Percentiles rank a stretch among this genome's conserved stretches.
Evolutionary conservation across 1,140 invertebrate genomes (phyloP).

Genomic region (Myzus persicae): DNA sequence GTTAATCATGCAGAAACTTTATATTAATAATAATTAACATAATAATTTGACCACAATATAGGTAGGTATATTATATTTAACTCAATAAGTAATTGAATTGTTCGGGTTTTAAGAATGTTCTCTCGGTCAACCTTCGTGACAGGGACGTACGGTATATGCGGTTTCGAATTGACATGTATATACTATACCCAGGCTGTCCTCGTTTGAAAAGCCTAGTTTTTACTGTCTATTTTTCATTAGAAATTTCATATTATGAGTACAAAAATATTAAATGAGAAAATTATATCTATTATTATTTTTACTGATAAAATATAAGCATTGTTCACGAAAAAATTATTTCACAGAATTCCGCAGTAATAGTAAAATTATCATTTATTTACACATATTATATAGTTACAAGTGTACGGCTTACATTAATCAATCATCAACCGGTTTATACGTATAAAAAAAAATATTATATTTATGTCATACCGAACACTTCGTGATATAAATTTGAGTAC

Average conservation of each 20-base stretch:
- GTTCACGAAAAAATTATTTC: background rate
- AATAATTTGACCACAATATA: background rate
- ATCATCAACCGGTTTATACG: background rate
- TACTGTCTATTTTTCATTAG: background rate
- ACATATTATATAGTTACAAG: background rate
- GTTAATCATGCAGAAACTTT: background rate
- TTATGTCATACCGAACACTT: background rate
- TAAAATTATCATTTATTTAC: background rate
- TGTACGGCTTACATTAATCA: background rate
- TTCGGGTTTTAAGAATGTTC: background rate
- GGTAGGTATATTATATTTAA: background rate
- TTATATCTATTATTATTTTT: background rate
- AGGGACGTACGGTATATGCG: conserved; percentile 3
- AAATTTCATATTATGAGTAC: background rate
- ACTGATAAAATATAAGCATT: background rate
- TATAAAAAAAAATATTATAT: background rate
- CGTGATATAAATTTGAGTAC: background rate
- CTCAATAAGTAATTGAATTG: background rate
- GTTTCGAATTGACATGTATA: background rate
- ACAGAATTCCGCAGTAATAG: background rate
- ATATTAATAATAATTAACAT: conserved; percentile 8
- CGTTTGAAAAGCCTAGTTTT: background rate
- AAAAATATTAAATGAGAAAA: background rate
- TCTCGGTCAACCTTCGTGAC: conserved; percentile 24
- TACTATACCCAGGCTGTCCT: background rate